These are phyloP conservation scores for Varroa destructor DNA, from an alignment of 1,140 invertebrate genomes.

Conservation along the genomic window DNA sequence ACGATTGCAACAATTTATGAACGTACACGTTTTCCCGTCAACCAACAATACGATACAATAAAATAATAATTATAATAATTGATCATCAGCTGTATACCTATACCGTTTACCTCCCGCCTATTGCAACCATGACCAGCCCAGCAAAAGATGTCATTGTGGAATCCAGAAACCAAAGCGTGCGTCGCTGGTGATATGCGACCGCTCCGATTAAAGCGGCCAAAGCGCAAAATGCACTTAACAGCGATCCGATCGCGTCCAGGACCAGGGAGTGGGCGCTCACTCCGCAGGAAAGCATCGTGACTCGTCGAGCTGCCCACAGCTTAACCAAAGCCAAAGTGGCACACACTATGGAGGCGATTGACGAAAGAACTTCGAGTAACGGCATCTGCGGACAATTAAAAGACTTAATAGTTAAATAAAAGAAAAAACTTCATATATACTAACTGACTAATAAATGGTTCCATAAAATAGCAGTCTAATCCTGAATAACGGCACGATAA, in stretches of 20 bases:
- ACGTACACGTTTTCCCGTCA: too few relatives aligned
- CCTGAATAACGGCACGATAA: too few relatives aligned
- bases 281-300: constrained; percentile 8
- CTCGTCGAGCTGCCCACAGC: constrained; percentile 8
- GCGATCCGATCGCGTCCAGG: constrained; percentile 3
- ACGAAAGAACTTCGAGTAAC: constrained; percentile 3
- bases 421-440: too few relatives aligned
- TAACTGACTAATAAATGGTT: too few relatives aligned
- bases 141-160: constrained; percentile 2
- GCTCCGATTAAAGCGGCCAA: neutral
- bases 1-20: too few relatives aligned
- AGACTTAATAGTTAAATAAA: too few relatives aligned
- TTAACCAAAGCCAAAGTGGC: constrained; percentile 9
- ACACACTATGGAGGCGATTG: neutral
- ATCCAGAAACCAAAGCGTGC: constrained; percentile 8
- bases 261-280: constrained; percentile 2
- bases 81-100: too few relatives aligned
- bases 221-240: constrained; percentile 19
- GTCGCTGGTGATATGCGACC: neutral
- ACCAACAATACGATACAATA: too few relatives aligned
- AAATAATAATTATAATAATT: too few relatives aligned
- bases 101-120: neutral
- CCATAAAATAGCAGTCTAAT: too few relatives aligned
- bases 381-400: constrained; percentile 5
- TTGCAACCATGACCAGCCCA: constrained; percentile 3